Base-by-base conservation (phyloP, 2,113 vertebrate species). In the Gobius niger region DNA sequence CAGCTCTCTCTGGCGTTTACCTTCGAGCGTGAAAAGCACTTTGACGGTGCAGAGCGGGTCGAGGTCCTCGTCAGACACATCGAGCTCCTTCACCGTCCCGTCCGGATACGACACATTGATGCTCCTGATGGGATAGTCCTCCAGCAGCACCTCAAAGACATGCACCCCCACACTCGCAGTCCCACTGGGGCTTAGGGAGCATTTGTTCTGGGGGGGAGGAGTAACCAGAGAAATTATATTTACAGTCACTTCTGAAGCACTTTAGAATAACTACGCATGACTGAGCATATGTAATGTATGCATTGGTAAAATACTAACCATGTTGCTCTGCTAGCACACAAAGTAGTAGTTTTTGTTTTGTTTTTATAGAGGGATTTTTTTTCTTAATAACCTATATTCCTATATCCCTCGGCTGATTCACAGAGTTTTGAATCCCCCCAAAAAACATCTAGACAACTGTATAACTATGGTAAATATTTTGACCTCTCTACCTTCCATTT, bases 1-100 rank as follows among this genome's bases (percentile, higher is more conserved):
- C 7, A 53, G 1, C 13, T 34, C 19, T 9, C 2, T 6, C 3
- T 5, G 24, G 5, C 9, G 4, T 56, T 87, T 50, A 92, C 92
- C 70, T 51, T 92, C 72, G n/a, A 93, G 0, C 0, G 74, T 46
- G 74, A 93, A 92, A 59, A 90, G 91, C 72, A 93, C 59, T 42
- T 68, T 85, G 0, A 92, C 47, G 52, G 4, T 72, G 65, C 92
- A 91, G 46, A 92, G 73, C 7, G 89, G 71, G 0, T 74, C 0
- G 0, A 57, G 14, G 15, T 9, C 67, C 0, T 0, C 4, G 51
- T 19, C 13, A 1, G 67, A 57, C 6, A 54, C 40, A 0, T 24
- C 3, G 19, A 62, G 70, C 15, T n/a, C 0, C 0, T 1, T 63
- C 0, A 46, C 34, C 0, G 72, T 18, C 7, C 88, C 85, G 3